Evolutionary conservation across 2,113 vertebrate genomes (phyloP).

Genomic region (Zosterops pallidus): DNA sequence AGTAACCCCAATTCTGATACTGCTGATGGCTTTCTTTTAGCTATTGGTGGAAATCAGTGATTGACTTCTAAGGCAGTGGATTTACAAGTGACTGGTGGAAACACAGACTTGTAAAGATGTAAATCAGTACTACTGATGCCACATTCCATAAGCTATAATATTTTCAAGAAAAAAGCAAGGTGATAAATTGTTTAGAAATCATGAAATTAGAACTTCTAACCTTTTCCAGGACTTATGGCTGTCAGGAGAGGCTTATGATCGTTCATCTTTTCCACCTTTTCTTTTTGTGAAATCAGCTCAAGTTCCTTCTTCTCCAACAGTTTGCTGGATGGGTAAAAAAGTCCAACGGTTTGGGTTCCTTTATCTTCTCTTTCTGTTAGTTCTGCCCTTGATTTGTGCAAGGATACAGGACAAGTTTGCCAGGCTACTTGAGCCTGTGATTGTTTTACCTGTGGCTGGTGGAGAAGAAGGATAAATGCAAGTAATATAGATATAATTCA

Average conservation of each 20-base stretch:
- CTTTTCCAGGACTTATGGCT: slow-evolving; percentile 89
- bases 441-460: background rate
- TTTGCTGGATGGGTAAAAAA: slow-evolving; percentile 88
- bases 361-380: slow-evolving; percentile 61
- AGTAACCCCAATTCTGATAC: background rate
- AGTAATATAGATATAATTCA: background rate
- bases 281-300: slow-evolving; percentile 69
- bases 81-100: background rate
- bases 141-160: background rate
- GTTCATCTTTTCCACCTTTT: slow-evolving; percentile 75
- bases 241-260: slow-evolving; percentile 79
- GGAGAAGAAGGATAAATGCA: background rate
- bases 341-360: slow-evolving; percentile 86
- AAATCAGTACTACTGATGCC: background rate
- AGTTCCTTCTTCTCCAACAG: slow-evolving; percentile 77
- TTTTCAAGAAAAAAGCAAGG: background rate
- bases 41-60: background rate
- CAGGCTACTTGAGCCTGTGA: slow-evolving; percentile 61
- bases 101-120: background rate
- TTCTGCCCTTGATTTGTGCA: background rate
- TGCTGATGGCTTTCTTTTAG: background rate
- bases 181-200: background rate
- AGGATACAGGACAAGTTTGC: slow-evolving; percentile 56
- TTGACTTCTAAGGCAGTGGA: background rate
- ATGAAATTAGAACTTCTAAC: slow-evolving; percentile 65